Evolutionary conservation across 2,888 invertebrate genomes (phyloP), one percentile per base, ranked within the genome.

Genomic region (Drosophila prostipennis): DNA sequence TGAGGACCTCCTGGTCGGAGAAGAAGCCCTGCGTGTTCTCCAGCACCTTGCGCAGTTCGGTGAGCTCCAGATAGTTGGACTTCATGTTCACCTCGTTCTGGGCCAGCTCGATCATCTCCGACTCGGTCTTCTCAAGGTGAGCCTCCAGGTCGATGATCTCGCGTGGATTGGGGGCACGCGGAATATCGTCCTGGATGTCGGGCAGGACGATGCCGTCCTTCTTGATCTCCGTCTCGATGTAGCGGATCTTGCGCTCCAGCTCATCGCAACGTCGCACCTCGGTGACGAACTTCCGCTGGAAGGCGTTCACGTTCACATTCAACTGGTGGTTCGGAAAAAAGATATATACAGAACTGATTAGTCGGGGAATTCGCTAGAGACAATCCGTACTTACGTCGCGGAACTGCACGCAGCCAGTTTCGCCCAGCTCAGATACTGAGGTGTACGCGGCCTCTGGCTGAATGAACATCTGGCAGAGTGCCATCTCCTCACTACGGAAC

Each of bases 371-470:
- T n/a, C 7, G 5, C 8, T 14, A 40, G 11, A 11, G 46, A 40
- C 14, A 36, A 14, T 42, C 49, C 32, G 23, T 4, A 95, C 96
- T 96, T 93, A 98, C 98, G 93, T 98, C 98, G 93, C 98, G 95
- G 92, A 99, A 99, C 93, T 98, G 98, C 63, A 98, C 98, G 71
- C 96, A 95, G 85, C 98, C 98, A 57, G 97, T 95, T 93, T 99
- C 98, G 54, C 98, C 98, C 76, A 98, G 94, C 93, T 98, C 98
- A 1, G 98, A 97, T 77, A 99, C 96, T 80, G 98, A 97, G 85
- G 96, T 96, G 93, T 98, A 99, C 0, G 98, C 98, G 60, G 98
- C 97, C 93, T 98, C 98, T 43, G 98, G 97, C 92, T 98, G 98
- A 88, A 98, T 96, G 93, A 98, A 98, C 93, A 98, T 95, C 93